A percentile compares a stretch with the other conserved stretches of the same genome.
Evolutionary conservation across 1,140 invertebrate genomes (phyloP).

Genomic region (Mactra quadrangularis): DNA sequence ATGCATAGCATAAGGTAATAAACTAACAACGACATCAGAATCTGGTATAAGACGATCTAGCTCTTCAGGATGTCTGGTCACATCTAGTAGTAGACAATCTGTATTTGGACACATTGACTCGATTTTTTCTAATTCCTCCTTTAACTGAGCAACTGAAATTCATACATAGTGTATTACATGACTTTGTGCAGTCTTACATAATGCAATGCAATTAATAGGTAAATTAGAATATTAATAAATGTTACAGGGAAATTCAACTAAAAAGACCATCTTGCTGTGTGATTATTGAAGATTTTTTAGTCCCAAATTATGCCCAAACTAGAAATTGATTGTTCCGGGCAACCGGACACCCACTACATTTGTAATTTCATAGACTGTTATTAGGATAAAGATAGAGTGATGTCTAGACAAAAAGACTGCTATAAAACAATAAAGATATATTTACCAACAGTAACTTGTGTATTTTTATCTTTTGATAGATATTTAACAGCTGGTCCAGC

Average conservation of each 20-base stretch:
- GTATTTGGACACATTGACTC: conserved; percentile 91
- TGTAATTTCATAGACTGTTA: too few relatives aligned
- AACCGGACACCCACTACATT: too few relatives aligned
- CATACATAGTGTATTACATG: too few relatives aligned
- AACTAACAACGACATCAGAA: conserved; percentile 92
- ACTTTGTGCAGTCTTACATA: too few relatives aligned
- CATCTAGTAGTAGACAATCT: conserved; percentile 92
- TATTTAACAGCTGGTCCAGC: conserved; percentile 97
- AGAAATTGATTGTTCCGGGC: too few relatives aligned
- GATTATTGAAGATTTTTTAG: too few relatives aligned
- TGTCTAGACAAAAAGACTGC: too few relatives aligned
- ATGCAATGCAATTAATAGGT: conserved; percentile 4
- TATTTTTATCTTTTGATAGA: conserved; percentile 90
- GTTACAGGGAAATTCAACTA: too few relatives aligned
- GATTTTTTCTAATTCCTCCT: conserved; percentile 93
- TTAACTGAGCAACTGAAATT: conserved; percentile 93
- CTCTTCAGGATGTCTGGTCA: conserved; percentile 88
- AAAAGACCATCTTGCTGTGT: too few relatives aligned
- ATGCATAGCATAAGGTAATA: conserved; percentile 97
- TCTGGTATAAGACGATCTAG: conserved; percentile 89
- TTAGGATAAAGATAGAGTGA: too few relatives aligned
- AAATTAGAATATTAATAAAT: neutral
- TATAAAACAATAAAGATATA: too few relatives aligned
- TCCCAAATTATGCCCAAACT: too few relatives aligned
- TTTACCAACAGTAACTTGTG: conserved; percentile 92